Conservation (phyloP, 2,113 vertebrate species). For the Trogon melanurus region DNA sequence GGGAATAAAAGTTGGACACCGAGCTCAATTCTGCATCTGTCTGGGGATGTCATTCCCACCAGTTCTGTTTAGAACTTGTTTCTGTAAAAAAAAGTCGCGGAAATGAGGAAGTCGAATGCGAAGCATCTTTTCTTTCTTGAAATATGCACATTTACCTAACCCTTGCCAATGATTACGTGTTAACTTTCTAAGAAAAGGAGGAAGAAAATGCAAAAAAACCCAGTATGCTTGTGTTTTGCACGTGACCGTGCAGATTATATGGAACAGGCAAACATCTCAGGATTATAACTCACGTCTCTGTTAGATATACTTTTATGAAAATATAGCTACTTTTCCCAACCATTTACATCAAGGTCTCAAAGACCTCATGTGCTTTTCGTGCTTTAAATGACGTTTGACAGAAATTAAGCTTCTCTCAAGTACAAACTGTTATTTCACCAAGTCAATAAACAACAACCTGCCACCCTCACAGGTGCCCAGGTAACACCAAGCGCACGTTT, state of each 20-base stretch:
- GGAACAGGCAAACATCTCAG: neutral
- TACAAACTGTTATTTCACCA: neutral
- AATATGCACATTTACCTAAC: neutral
- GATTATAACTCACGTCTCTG: neutral
- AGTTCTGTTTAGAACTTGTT: neutral
- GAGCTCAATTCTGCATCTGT: neutral
- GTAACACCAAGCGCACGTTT: neutral
- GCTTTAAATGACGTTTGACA: neutral
- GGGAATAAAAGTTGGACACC: neutral
- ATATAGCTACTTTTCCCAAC: neutral
- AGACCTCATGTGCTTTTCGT: neutral
- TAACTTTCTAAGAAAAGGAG: neutral
- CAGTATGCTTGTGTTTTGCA: neutral
- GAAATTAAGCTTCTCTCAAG: neutral
- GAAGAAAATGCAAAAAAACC: neutral
- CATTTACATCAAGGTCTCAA: neutral
- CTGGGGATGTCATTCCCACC: neutral
- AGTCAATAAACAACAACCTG: neutral
- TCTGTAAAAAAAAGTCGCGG: neutral
- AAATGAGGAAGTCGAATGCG: neutral
- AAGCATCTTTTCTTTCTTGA: neutral
- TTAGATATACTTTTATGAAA: neutral
- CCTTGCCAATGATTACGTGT: neutral
- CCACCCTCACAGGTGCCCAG: accelerated
- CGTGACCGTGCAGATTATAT: accelerated